Percentiles rank a stretch among this genome's conserved stretches.
Conservation (phyloP, 2,113 vertebrate species). For the Corythoichthys haematopterus region DNA sequence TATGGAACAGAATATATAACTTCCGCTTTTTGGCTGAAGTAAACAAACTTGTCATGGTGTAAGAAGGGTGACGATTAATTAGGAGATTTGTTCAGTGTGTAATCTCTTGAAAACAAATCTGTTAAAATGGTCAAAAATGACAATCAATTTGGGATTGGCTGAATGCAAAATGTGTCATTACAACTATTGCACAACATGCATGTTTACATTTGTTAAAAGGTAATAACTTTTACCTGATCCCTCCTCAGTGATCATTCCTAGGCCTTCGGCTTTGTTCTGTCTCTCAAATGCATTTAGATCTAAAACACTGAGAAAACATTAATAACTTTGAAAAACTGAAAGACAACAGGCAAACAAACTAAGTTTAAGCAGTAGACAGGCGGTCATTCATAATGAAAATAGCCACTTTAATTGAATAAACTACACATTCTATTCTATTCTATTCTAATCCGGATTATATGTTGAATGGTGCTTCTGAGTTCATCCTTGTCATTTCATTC, state of each 20-base stretch:
- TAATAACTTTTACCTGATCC: conserved; percentile 81
- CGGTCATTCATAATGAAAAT: background rate
- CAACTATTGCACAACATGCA: background rate
- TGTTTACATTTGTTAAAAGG: background rate
- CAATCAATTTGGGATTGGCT: too few species aligned
- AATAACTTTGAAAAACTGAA: background rate
- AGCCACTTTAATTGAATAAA: background rate
- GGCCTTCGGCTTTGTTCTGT: conserved; percentile 95
- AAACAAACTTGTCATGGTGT: too few species aligned
- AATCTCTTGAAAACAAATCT: too few species aligned
- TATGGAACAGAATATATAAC: too few species aligned
- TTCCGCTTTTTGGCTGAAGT: too few species aligned
- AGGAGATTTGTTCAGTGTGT: too few species aligned
- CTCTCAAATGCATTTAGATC: conserved; percentile 90
- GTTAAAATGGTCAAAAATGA: too few species aligned
- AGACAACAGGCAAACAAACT: background rate
- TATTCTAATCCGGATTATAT: background rate
- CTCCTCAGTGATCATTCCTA: conserved; percentile 96
- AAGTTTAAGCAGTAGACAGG: background rate
- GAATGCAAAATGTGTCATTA: too few species aligned
- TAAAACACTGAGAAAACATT: conserved; percentile 47
- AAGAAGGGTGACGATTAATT: too few species aligned
- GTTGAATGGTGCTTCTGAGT: background rate
- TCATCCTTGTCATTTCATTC: too few species aligned
- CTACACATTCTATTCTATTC: too few species aligned